Evolutionary conservation across 2,888 invertebrate genomes (phyloP), one percentile per base, ranked within the genome.

Genomic region (Mycalesis mineus): DNA sequence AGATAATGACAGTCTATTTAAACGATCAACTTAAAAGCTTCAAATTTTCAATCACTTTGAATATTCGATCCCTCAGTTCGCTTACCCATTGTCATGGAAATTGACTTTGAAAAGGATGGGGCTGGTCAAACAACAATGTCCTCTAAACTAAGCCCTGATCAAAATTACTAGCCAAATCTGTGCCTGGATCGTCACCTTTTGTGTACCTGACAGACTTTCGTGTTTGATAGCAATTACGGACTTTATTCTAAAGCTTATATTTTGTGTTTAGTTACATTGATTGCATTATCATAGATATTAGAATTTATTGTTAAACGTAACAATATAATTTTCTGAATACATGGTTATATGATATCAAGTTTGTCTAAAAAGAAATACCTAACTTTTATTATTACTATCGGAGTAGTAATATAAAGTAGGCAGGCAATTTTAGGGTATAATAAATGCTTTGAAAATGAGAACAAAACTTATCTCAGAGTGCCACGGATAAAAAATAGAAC

Each of bases 401-500:
- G 22, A 22, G 22, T 22, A 22, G 33, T n/a, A 33, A 45, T 11
- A 29, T 29, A 29, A 13, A 45, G 1, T 8, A 17, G 1, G 8
- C 9, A 29, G 13, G 45, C 31, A 31, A 31, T 45, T 33, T 17
- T 29, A 8, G 17, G 15, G n/a, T 14, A 29, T 7, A 15, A 42
- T 45, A 41, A 36, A 36, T 44, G 22, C 33, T 49, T 33, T 55
- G 29, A 28, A 50, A 51, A 39, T 45, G 36, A 42, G 42, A 49
- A 37, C 41, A 13, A 36, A 29, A 45, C 9, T 44, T 56, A 56
- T 60, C 33, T 53, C 7, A 14, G 14, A 33, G 17, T 40, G 50
- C 31, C n/a, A 36, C 15, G 15, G 37, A 53, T 55, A 58, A 60
- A 58, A 57, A 58, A 55, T 60, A 62, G 22, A 56, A 44, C 42